Base-by-base conservation (phyloP, 2,888 invertebrate species). In the Diarsia rubi region DNA sequence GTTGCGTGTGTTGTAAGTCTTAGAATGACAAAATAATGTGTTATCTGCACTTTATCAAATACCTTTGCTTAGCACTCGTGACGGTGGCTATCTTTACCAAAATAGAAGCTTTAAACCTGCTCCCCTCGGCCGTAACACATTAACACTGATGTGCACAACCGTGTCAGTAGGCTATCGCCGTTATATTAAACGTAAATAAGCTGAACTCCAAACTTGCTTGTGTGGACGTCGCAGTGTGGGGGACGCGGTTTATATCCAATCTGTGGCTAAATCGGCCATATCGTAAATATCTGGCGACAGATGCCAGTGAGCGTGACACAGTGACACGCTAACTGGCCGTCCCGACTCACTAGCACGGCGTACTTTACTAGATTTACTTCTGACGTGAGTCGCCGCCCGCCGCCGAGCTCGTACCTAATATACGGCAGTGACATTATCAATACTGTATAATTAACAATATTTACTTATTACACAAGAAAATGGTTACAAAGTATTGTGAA, bases 181-280 rank as follows among this genome's bases (percentile, higher is more conserved):
- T 49, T 44, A 24, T 70, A 42, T 49, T 71, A 24, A 75, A 79
- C 52, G 44, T 49, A 70, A 47, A 79, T n/a, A 71, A 79, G 59
- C 49, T 16, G 14, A 49, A 44, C 59, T 75, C 42, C 72, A 31
- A 70, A 44, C 57, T 71, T 69, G 27, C 24, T 78, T 16, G 69
- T 54, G 44, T n/a, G 67, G 16, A 16, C 24, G 37, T 16, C 31
- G 37, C 21, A 14, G 71, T 47, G 24, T 31, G 24, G 47, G 52
- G 42, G 45, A 12, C 63, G 63, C 59, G 65, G 63, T 69, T 71
- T 66, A 71, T 83, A 49, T 63, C 52, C 79, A 73, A 73, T 82
- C 68, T 82, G 73, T 70, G 69, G 19, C 14, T 69, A 54, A 67
- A 54, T 54, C 47, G 54, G 73, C 64, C 69, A 42, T 68, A 54